Evolutionary conservation across 1,140 invertebrate genomes (phyloP), one percentile per base, ranked within the genome.

Genomic region (Acromyrmex charruanus): DNA sequence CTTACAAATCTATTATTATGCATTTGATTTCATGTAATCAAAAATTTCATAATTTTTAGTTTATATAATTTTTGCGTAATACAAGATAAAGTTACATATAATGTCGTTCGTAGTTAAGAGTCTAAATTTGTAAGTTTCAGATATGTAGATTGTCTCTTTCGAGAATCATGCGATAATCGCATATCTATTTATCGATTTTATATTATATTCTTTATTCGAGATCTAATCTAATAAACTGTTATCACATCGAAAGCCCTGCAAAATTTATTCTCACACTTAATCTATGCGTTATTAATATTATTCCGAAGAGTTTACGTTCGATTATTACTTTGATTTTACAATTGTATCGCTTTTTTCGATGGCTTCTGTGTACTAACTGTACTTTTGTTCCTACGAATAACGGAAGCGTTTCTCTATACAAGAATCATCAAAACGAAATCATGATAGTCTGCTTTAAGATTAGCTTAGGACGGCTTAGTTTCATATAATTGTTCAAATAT

Each of bases 231-330:
- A 61, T 18, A 74, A 75, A 39, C 49, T 87, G 68, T 63, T 87
- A 81, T 89, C 88, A 89, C 88, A 89, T 87, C 88, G 63, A 89
- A 89, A 89, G 88, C 88, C 88, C 75, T 86, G 88, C 28, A 81
- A 81, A 85, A 86, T 79, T 80, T 66, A 84, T 12, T 18, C 21
- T 87, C 21, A 61, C 53, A 16, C 35, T 68, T 89, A 61, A 3
- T 61, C 59, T 66, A 84, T 87, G 65, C 69, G 25, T 75, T 66
- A 77, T 85, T 65, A 77, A 35, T 84, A 51, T 84, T 55, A 65
- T 51, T 55, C 9, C 49, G 49, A 66, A 85, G 28, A 80, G 18
- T 82, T n/a, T 77, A 85, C 49, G n/a, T 66, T 74, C 55, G 68
- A 74, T 74, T 75, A 39, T 84, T 84, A 84, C 72, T 85, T 85